These are phyloP conservation scores for Alcedo quadribrachys DNA, from an alignment of 2,797 vertebrate genomes.

Conservation along the genomic window DNA sequence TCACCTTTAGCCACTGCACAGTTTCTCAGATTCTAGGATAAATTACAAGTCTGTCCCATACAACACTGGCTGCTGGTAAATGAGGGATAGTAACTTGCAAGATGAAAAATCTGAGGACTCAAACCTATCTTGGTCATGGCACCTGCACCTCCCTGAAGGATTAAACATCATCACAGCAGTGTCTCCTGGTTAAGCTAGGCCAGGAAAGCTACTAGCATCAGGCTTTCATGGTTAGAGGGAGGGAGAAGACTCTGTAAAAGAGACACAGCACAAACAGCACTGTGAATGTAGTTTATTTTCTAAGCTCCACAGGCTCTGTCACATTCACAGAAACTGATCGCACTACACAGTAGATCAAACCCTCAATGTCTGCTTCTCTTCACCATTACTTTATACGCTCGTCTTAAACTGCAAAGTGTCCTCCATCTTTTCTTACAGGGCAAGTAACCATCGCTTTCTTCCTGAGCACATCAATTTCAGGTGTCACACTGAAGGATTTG, in stretches of 20 bases:
- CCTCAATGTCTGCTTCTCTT: not conserved
- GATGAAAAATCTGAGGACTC: not conserved
- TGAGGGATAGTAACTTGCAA: not conserved
- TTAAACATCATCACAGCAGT: not conserved
- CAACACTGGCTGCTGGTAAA: not conserved
- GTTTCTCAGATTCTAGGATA: not conserved
- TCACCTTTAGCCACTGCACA: not conserved
- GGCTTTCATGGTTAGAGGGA: not conserved
- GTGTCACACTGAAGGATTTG: not conserved
- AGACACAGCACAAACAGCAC: not conserved
- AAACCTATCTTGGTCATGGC: not conserved
- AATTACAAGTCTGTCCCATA: not conserved
- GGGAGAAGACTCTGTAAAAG: not conserved
- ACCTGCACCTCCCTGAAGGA: not conserved
- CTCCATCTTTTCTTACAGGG: not conserved
- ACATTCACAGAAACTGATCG: not conserved
- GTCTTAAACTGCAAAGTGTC: not conserved
- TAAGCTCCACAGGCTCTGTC: not conserved
- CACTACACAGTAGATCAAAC: not conserved
- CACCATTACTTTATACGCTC: not conserved
- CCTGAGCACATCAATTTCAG: not conserved
- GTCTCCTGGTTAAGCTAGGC: not conserved
- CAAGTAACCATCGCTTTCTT: not conserved
- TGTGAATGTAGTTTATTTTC: not conserved
- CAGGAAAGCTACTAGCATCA: not conserved